Evolutionary conservation across 1,140 invertebrate genomes (phyloP).

Genomic region (Drosophila bifasciata): DNA sequence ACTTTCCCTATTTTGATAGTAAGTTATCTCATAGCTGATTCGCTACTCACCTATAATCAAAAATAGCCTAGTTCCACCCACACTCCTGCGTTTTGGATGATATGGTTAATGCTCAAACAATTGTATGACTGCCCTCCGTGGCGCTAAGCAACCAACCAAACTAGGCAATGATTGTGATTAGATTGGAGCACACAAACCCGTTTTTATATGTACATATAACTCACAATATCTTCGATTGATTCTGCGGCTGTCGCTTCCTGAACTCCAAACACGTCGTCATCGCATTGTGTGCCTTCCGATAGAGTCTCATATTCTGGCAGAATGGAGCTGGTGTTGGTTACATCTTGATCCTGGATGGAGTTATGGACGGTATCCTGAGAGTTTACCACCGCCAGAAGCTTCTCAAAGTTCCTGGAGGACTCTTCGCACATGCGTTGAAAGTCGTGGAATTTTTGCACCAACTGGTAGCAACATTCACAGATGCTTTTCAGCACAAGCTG

Average conservation of each 20-base stretch:
- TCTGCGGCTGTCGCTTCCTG: slow-evolving; percentile 11
- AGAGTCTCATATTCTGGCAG: not conserved
- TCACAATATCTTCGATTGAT: slow-evolving; percentile 58
- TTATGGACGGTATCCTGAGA: slow-evolving; percentile 11
- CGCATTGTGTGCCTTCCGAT: slow-evolving; percentile 1
- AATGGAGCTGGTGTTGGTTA: not conserved
- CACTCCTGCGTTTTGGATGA: slow-evolving; percentile 28
- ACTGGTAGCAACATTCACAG: slow-evolving; percentile 68
- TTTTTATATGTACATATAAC: slow-evolving; percentile 20
- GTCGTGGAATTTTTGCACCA: slow-evolving; percentile 64
- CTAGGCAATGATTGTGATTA: slow-evolving; percentile 37
- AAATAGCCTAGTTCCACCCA: not conserved
- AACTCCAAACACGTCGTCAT: slow-evolving; percentile 8
- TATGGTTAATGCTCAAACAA: no score
- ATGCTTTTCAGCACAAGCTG: slow-evolving; percentile 60
- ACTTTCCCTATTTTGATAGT: no score
- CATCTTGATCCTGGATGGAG: slow-evolving; percentile 11
- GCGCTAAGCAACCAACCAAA: slow-evolving; percentile 48
- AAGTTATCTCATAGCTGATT: no score
- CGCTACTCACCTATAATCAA: slow-evolving; percentile 24
- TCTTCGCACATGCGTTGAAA: slow-evolving; percentile 74
- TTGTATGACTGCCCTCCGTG: slow-evolving; percentile 29
- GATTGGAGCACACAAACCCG: slow-evolving; percentile 29
- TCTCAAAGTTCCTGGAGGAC: slow-evolving; percentile 60
- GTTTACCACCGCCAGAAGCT: slow-evolving; percentile 43